These are phyloP conservation scores for Falco novaeseelandiae DNA, from an alignment of 2,797 vertebrate species.

Conservation along the genomic window DNA sequence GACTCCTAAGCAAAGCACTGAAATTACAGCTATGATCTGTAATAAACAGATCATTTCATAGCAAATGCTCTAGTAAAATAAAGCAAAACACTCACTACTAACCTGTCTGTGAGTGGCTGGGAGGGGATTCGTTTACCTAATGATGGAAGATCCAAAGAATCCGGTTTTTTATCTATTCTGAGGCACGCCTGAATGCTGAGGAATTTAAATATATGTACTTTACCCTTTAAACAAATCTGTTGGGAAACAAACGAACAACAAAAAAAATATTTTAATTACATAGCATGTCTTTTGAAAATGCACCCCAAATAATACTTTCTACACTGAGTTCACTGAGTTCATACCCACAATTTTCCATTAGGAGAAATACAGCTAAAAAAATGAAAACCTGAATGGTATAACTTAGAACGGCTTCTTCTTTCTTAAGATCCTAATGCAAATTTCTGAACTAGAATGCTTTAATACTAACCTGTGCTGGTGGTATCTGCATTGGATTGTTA, in stretches of 20 bases:
- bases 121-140: conserved; percentile 90
- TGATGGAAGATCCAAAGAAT: conserved; percentile 92
- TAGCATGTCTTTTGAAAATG: background rate
- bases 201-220: conserved; percentile 98
- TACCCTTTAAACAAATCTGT: conserved; percentile 98
- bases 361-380: background rate
- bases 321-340: background rate
- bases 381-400: background rate
- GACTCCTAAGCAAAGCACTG: background rate
- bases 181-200: conserved; percentile 96
- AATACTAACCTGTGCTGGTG: conserved; percentile 91
- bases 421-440: background rate
- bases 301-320: background rate
- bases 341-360: background rate
- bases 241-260: conserved; percentile 49
- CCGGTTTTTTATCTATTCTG: conserved; percentile 94
- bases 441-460: background rate
- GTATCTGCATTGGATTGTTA: conserved; percentile 98
- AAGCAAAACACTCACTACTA: background rate
- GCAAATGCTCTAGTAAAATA: background rate
- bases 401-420: background rate
- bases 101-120: conserved; percentile 97
- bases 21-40: background rate
- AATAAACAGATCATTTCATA: background rate
- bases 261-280: background rate